phyloP scores from a whole-genome alignment of 2,113 vertebrate species.

The Andinoacara biseriatus region DNA sequence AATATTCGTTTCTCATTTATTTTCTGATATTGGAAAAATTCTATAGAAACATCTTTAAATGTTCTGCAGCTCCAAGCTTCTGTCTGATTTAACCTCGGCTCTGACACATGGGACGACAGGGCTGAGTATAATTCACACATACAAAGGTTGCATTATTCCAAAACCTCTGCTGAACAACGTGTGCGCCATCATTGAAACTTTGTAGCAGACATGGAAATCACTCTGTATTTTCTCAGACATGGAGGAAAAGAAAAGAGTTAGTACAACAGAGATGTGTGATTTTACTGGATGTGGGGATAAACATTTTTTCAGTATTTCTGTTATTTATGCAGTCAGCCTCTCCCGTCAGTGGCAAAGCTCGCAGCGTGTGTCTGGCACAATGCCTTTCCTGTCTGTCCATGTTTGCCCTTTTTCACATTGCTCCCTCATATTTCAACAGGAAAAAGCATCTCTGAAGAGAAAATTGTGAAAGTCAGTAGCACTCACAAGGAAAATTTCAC shows the following conservation, averaged over 20 bases:
- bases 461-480: background rate
- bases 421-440: slow-evolving; percentile 7
- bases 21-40: slow-evolving; percentile 9
- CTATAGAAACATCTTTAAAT: background rate
- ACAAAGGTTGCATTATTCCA: background rate
- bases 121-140: background rate
- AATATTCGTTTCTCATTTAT: background rate
- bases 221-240: slow-evolving; percentile 16
- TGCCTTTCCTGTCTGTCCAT: background rate
- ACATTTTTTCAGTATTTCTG: background rate
- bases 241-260: slow-evolving; percentile 38
- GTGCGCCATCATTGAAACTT: slow-evolving; percentile 16
- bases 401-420: background rate
- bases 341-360: slow-evolving; percentile 58
- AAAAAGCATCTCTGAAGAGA: background rate
- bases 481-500: background rate
- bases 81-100: background rate
- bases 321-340: slow-evolving; percentile 14
- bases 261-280: slow-evolving; percentile 31
- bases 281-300: slow-evolving; percentile 37
- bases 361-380: slow-evolving; percentile 41
- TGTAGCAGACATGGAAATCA: slow-evolving; percentile 3
- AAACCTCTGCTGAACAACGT: background rate
- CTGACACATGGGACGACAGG: background rate
- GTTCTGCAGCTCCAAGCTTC: slow-evolving; percentile 2